These are phyloP conservation scores for Meriones psammophilus DNA, from an alignment of 2,797 vertebrate species.

Conservation along the genomic window DNA sequence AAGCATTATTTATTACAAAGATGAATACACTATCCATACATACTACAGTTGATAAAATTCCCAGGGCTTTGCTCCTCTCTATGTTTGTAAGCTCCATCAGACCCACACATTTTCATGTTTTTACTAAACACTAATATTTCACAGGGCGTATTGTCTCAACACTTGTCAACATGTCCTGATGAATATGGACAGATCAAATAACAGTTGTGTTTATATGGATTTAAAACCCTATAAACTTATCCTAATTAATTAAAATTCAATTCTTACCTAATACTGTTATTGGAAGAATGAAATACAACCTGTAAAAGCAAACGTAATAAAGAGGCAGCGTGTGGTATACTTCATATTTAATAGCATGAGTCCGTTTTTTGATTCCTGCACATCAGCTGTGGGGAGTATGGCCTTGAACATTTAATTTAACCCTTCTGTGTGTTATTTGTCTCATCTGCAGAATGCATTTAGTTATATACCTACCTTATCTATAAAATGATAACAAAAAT, in stretches of 20 bases:
- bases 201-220: background rate
- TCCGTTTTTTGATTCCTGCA: background rate
- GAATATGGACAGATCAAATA: background rate
- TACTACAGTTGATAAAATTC: background rate
- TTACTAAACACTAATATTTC: background rate
- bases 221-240: background rate
- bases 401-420: background rate
- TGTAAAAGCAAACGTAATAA: background rate
- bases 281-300: conserved; percentile 29
- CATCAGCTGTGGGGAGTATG: background rate
- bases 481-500: background rate
- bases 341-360: background rate
- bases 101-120: background rate
- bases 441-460: background rate
- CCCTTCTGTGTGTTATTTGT: background rate
- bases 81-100: background rate
- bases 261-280: background rate
- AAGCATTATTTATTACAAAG: background rate
- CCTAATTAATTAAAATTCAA: background rate
- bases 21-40: background rate
- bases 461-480: background rate
- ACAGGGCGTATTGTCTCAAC: background rate
- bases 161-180: background rate
- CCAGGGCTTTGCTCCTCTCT: background rate
- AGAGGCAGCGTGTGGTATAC: background rate